Base-by-base conservation (phyloP, 1,140 invertebrate species). In the Periplaneta americana region DNA sequence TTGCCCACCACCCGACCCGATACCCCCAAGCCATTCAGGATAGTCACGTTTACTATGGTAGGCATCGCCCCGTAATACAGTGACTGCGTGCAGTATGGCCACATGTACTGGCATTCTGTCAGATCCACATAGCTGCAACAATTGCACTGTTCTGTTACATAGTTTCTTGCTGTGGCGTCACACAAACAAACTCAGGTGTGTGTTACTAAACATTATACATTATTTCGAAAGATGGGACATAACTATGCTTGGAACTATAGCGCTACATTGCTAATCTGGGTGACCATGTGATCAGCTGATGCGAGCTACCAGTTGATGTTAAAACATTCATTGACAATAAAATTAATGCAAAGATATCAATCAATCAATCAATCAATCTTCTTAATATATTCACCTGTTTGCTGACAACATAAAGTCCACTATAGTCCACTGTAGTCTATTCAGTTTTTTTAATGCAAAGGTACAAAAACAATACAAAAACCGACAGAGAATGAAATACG, bases 51-150 rank as follows among this genome's bases (percentile, higher is more conserved):
- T 2, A 97, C 93, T 84, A 99, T 96, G 15, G 94, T 93, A 0
- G 97, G 96, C 88, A 97, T 94, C 74, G 92, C 94, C 80, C 94
- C 94, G 87, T 95, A 92, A 89, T 98, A 99, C 4, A 99, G 86
- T 15, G 97, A 96, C 88, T 99, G 98, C 22, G 96, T 97, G 86
- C 97, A 99, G 86, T 98, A 99, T 0, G 98, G 97, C 97, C 97
- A 98, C 97, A 98, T 98, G 86, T 98, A 98, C 82, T 96, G 96
- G 86, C 96, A 98, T 87, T 98, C 97, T 1, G 95, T 96, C 33
- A 98, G 90, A 87, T 99, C 97, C 82, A 99, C 93, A 86, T 98
- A 98, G 83, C 94, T 93, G 78, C 37, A 85, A 85, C 36, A 83
- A 80, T n/a, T n/a, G 35, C 13, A 33, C 22, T 57, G 39, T 57